Evolutionary conservation across 2,113 vertebrate species (phyloP), one percentile per base, ranked within the genome.

Genomic region (Saimiri boliviensis): DNA sequence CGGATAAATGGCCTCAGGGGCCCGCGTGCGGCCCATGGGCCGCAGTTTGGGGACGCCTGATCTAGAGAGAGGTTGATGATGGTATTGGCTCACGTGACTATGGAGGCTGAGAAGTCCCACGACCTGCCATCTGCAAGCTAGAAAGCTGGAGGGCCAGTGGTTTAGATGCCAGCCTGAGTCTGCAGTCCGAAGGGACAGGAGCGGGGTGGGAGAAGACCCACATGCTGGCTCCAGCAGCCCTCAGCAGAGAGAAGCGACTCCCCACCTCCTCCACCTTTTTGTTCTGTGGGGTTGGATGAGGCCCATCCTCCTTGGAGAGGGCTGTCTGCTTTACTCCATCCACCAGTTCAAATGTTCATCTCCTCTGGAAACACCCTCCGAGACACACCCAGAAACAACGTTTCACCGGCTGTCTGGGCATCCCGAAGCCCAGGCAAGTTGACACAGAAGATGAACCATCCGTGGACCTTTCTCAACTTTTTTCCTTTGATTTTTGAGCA

Each of bases 81-180:
- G 9, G 37, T 16, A 30, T 21, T 1, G 63, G 63, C 23, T 71
- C 40, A 8, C 5, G 0, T 12, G 49, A 37, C 3, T 7, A 6
- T 9, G 10, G 54, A 49, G 76, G 30, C 47, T 5, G 23, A 40
- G n/a, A 66, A 8, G n/a, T 54, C 35, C 42, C 76, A 8, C 1
- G 0, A 3, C 7, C 16, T 70, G 71, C 47, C 8, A 0, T 23
- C 30, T 56, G 74, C 40, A 70, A 35, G 37, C 54, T 2, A 30
- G 4, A 12, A 45, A 8, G 30, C 30, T 60, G 9, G 17, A 49
- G 30, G 8, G 30, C 45, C 2, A 5, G 30, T 19, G 76, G 30
- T 20, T 9, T 5, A 10, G 27, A 45, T 30, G 4, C 74, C 8
- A 3, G 30, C 8, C 45, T 79, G 45, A 32, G 11, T 25, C n/a